Conservation (phyloP, 2,797 vertebrate species). For the Crypturellus tataupa region DNA sequence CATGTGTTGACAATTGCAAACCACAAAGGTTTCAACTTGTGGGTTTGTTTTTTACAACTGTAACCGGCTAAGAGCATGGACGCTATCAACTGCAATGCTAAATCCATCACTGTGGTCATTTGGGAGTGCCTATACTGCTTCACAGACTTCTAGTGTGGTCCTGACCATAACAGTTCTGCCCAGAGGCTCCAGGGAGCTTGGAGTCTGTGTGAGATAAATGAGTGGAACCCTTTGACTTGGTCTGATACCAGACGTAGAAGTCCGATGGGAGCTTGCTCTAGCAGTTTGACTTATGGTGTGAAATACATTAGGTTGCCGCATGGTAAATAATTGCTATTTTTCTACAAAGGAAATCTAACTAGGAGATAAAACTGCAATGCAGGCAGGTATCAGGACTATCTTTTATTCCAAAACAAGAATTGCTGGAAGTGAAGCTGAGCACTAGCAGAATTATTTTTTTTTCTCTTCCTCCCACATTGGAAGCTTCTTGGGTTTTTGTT, state of each 20-base stretch:
- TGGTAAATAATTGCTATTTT: not conserved
- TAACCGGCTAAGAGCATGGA: not conserved
- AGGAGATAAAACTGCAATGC: not conserved
- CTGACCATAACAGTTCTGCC: not conserved
- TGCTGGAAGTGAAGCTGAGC: not conserved
- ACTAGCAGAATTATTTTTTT: not conserved
- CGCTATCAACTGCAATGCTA: not conserved
- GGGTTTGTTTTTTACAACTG: not conserved
- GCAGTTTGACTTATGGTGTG: not conserved
- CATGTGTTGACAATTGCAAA: not conserved
- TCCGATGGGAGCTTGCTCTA: not conserved
- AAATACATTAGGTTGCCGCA: not conserved
- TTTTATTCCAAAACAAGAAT: not conserved
- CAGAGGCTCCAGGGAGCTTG: not conserved
- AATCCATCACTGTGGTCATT: not conserved
- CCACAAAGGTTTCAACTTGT: not conserved
- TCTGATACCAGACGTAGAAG: too few relatives aligned
- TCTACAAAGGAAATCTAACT: not conserved
- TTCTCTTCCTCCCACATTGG: not conserved
- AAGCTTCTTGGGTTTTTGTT: not conserved
- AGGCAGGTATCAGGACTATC: not conserved
- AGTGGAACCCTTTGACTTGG: not conserved
- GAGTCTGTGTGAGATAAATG: not conserved
- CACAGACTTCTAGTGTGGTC: not conserved
- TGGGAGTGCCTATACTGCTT: not conserved